Evolutionary conservation across 2,113 vertebrate genomes (phyloP), one percentile per base, ranked within the genome.

Genomic region (Anguilla rostrata): DNA sequence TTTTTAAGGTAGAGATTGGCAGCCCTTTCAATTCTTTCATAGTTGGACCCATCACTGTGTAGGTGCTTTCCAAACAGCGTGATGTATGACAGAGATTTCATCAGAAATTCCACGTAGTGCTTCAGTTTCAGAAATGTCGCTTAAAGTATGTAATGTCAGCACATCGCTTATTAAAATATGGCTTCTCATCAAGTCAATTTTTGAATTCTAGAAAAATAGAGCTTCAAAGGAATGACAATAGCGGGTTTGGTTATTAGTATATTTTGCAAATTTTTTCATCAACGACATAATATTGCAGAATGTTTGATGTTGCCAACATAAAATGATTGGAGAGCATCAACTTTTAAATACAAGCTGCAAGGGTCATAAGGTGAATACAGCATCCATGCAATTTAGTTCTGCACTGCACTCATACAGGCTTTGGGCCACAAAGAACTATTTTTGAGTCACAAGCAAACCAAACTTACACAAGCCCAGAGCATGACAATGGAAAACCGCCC

Each of bases 181-280:
- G 39, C 71, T 83, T 83, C 15, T 34, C 71, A 57, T 83, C n/a
- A 18, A 18, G 78, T 60, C 56, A 71, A 26, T 43, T 11, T 56
- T 78, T 63, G 22, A 75, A 84, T 85, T 79, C 81, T 83, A 46
- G 34, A 40, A 56, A 39, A 39, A 84, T 22, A 66, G 18, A 29
- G 20, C 49, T 78, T 41, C 83, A 85, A 79, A 40, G 39, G 83
- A 84, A 83, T 63, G 22, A 63, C 15, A 63, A 71, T 81, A 57
- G 40, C 53, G 84, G 78, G 82, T 87, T 75, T 84, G n/a, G 56
- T 41, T 39, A 43, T 40, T 82, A 34, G 34, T 34, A 16, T 20
- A 60, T 60, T 60, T 39, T 5, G 16, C 3, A 16, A 39, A 2
- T 14, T 57, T 83, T 56, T 34, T 53, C 26, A 34, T 39, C n/a